Conservation (phyloP, 2,113 vertebrate genomes). For the Ploceus nigricollis region DNA sequence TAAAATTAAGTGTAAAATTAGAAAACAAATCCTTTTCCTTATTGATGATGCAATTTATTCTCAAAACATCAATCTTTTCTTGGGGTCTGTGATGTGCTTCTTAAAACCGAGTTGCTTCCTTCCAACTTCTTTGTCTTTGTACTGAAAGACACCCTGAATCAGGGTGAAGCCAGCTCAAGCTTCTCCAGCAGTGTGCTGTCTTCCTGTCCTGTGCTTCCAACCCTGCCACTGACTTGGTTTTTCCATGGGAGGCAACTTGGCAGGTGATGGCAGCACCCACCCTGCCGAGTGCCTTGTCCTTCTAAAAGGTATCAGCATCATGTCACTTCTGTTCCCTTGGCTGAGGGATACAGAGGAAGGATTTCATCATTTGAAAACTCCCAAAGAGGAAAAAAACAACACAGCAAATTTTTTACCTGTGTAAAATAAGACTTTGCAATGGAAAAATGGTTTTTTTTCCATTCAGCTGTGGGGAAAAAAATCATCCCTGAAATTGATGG, state of each 20-base stretch:
- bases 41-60: conserved; percentile 49
- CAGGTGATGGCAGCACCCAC: neutral
- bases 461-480: neutral
- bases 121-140: conserved; percentile 85
- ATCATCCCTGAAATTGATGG: neutral
- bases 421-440: neutral
- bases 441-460: neutral
- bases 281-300: neutral
- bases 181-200: neutral
- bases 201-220: neutral
- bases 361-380: neutral
- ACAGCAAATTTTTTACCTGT: neutral
- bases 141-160: neutral
- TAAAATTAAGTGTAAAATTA: neutral
- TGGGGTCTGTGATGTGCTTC: neutral
- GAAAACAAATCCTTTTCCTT: conserved; percentile 23
- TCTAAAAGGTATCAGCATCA: neutral
- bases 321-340: neutral
- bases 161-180: neutral
- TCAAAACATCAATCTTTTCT: conserved; percentile 15
- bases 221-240: neutral
- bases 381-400: neutral
- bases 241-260: neutral
- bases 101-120: conserved; percentile 76
- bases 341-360: neutral